A percentile compares a stretch with the other conserved stretches of the same genome.
Evolutionary conservation across 2,113 vertebrate genomes (phyloP).

Genomic region (Gobio gobio): DNA sequence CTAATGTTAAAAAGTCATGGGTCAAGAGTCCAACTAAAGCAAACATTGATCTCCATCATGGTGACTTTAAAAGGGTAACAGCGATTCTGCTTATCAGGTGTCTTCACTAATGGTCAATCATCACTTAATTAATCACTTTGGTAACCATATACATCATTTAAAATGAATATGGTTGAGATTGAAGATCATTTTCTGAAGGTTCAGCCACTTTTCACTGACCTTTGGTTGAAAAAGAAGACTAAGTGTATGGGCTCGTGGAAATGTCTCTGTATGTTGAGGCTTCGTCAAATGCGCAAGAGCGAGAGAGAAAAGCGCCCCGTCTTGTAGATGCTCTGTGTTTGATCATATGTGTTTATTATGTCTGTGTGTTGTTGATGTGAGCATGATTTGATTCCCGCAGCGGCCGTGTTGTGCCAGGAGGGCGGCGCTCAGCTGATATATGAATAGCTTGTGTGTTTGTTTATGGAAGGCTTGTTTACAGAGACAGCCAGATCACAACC

Average conservation of each 20-base stretch:
- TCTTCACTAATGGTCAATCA: too few species aligned
- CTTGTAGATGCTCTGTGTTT: not conserved
- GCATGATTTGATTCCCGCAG: not conserved
- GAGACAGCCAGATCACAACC: conserved; percentile 41
- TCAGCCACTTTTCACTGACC: not conserved
- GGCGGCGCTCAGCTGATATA: not conserved
- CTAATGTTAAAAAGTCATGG: too few species aligned
- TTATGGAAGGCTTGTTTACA: conserved; percentile 50
- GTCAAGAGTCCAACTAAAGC: too few species aligned
- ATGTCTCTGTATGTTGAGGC: not conserved
- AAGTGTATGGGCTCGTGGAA: not conserved
- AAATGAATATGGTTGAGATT: not conserved
- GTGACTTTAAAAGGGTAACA: too few species aligned
- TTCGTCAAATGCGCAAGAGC: not conserved
- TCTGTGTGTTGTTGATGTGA: conserved; percentile 64
- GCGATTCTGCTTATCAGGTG: too few species aligned
- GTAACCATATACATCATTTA: not conserved
- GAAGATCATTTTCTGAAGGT: not conserved
- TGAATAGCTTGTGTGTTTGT: conserved; percentile 47
- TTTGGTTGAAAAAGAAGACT: not conserved
- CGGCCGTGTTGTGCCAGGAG: conserved; percentile 22
- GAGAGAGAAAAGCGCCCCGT: not conserved
- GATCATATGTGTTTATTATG: conserved; percentile 17
- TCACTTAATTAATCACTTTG: not conserved
- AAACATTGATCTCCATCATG: too few species aligned